phyloP scores from a whole-genome alignment of 2,888 invertebrate genomes.

The Luperina nickerlii region DNA sequence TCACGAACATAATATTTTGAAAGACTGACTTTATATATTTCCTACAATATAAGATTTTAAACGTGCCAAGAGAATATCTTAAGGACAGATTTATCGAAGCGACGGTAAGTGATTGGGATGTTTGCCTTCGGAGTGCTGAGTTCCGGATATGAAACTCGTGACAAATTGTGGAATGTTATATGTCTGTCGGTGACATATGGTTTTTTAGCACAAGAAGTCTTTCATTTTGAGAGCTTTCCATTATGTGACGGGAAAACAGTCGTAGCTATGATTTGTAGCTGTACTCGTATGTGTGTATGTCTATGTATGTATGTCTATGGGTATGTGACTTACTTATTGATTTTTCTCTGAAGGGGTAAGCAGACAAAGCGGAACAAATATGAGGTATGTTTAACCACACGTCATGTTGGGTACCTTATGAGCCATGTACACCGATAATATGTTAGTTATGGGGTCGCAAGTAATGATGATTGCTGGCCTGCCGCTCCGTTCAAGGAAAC shows the following conservation, averaged over 20 bases:
- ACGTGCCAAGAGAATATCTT: conserved; percentile 43
- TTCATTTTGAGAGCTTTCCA: conserved; percentile 59
- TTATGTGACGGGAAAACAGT: conserved; percentile 57
- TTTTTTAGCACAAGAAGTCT: conserved; percentile 60
- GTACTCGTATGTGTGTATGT: conserved; percentile 11
- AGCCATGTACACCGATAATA: conserved; percentile 55
- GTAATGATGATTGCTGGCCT: conserved; percentile 62
- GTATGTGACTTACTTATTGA: conserved; percentile 50
- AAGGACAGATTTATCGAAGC: conserved; percentile 62
- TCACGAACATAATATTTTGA: conserved; percentile 35
- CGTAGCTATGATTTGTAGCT: conserved; percentile 42
- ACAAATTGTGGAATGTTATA: conserved; percentile 68
- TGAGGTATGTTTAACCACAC: conserved; percentile 51
- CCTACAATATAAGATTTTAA: conserved; percentile 35
- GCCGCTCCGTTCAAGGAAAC: conserved; percentile 59
- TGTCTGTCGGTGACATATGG: conserved; percentile 65
- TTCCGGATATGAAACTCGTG: conserved; percentile 69
- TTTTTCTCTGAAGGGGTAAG: conserved; percentile 51
- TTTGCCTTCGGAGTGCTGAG: conserved; percentile 64
- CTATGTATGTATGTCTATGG: neutral
- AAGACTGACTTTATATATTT: conserved; percentile 37
- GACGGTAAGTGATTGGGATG: conserved; percentile 63
- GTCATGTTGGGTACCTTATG: conserved; percentile 56
- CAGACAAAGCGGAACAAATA: conserved; percentile 56
- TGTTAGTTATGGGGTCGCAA: conserved; percentile 63